A percentile compares a stretch with the other conserved stretches of the same genome.
Evolutionary conservation across 2,113 vertebrate genomes (phyloP).

Genomic region (Rhodinocichla rosea): DNA sequence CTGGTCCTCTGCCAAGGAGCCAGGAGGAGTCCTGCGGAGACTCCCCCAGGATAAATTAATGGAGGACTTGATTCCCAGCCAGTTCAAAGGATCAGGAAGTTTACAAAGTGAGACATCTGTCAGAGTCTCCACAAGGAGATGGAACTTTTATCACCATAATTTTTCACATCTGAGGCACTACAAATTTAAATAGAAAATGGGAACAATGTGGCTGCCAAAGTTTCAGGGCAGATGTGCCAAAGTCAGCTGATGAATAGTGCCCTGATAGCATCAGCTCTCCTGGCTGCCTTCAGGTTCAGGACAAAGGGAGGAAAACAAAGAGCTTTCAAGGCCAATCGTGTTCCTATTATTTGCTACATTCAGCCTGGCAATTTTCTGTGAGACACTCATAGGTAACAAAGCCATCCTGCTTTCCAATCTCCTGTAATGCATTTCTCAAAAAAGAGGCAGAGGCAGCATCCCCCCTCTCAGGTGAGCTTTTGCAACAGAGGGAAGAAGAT

Average conservation of each 20-base stretch:
- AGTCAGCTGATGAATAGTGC: background rate
- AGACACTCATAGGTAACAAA: background rate
- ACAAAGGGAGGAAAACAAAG: conserved; percentile 25
- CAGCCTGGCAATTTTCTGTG: background rate
- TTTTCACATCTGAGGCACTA: background rate
- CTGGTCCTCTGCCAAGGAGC: background rate
- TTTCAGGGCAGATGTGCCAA: background rate
- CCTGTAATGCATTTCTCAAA: background rate
- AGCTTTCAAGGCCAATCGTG: background rate
- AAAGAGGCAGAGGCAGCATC: background rate
- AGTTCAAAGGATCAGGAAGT: background rate
- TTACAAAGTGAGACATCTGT: background rate
- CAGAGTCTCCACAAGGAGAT: background rate
- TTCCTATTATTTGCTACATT: conserved; percentile 6
- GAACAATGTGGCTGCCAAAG: background rate
- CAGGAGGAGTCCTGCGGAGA: background rate
- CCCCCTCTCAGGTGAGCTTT: background rate
- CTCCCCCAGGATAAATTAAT: background rate
- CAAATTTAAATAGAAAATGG: background rate
- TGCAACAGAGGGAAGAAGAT: too few species aligned
- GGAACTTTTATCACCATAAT: background rate
- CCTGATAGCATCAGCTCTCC: background rate
- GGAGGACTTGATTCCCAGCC: background rate
- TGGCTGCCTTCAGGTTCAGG: background rate
- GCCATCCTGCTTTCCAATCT: background rate